Evolutionary conservation across 2,888 invertebrate genomes (phyloP), one percentile per base, ranked within the genome.

Genomic region (Brenthis daphne): DNA sequence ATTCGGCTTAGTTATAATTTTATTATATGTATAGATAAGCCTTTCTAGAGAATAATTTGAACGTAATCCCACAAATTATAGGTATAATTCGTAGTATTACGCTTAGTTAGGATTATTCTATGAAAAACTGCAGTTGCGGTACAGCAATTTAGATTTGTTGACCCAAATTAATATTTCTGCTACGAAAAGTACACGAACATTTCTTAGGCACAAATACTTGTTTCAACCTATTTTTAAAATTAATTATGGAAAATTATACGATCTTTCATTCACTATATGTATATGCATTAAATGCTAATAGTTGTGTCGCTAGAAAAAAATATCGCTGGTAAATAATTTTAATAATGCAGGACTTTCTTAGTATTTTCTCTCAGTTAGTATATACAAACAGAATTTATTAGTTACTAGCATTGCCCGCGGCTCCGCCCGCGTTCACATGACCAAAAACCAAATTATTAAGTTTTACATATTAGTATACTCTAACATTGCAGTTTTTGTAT

Each of bases 131-230:
- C 43, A 54, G 63, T 20, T 11, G 53, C 43, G 63, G 53, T 54
- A 14, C 63, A 53, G 63, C 53, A 43, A 63, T 63, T 63, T 37
- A 63, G 13, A 63, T 54, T 63, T 63, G 63, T 54, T 63, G 63
- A 63, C 63, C 63, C 54, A 63, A n/a, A 54, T 43, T 63, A 63
- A 63, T 43, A 24, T 43, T 54, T 53, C 54, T 63, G 37, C 43
- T 43, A 53, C 24, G 53, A 53, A 53, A 63, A 53, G 43, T 53
- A 54, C 63, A 16, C 51, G n/a, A 20, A 63, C 53, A 63, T 24
- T 63, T 63, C 51, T 53, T 53, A 53, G 8, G 43, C 14, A 54
- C 20, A 8, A 63, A 43, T 54, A 54, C 3, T 54, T 43, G 8
- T 43, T 37, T 60, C 58, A 60, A 60, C 50, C 2, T 50, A n/a